These are phyloP conservation scores for Caenorhabditis sp. DNA, from an alignment of 2,888 invertebrate genomes.

Conservation along the genomic window DNA sequence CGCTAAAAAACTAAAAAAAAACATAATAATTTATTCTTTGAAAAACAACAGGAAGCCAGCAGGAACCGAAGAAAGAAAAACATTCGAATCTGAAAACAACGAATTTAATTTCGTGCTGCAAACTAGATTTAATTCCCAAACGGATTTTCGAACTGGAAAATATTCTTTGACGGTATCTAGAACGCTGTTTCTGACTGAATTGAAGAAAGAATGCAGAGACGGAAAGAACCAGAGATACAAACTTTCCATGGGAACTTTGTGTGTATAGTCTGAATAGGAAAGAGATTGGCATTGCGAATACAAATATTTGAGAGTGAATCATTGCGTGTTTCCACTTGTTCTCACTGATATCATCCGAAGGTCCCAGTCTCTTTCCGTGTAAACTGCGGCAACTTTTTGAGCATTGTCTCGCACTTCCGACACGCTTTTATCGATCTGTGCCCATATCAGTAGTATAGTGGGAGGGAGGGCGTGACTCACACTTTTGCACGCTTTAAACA, in stretches of 20 bases:
- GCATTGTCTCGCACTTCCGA: background rate
- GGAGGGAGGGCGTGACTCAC: slow-evolving; percentile 36
- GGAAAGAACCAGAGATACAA: background rate
- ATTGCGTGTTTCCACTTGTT: slow-evolving; percentile 29
- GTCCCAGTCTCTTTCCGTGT: background rate
- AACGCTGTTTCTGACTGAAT: no score
- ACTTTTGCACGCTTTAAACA: slow-evolving; percentile 24
- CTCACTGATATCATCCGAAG: background rate
- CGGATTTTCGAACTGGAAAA: no score
- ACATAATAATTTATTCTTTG: no score
- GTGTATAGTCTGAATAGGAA: slow-evolving; percentile 16
- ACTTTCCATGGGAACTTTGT: slow-evolving; percentile 14
- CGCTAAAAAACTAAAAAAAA: no score
- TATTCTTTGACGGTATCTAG: no score
- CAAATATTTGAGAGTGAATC: slow-evolving; percentile 46
- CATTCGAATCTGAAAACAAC: no score
- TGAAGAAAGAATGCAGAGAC: no score
- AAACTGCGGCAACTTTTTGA: background rate
- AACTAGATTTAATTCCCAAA: no score
- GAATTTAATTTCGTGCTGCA: no score
- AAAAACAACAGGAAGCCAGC: no score
- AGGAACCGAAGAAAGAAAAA: no score
- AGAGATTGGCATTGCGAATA: slow-evolving; percentile 20
- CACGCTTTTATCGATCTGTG: slow-evolving; percentile 47
- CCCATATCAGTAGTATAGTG: slow-evolving; percentile 53